Evolutionary conservation across 1,140 invertebrate species (phyloP).

Genomic region (Drosophila athabasca): DNA sequence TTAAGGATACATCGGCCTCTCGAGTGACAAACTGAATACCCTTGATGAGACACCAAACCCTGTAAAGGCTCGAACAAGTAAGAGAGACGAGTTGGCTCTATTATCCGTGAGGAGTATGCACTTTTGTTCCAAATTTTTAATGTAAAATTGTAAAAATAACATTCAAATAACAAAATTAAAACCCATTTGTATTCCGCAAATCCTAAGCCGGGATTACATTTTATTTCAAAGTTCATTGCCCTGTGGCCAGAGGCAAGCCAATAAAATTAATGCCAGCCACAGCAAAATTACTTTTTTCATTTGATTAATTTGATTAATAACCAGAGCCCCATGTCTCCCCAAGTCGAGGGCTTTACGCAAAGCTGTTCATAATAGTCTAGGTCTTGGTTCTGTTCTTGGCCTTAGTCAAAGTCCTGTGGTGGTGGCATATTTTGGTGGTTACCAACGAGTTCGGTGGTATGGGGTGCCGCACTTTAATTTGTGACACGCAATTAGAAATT

Average conservation of each 20-base stretch:
- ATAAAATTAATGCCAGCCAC: constrained; percentile 52
- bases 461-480: constrained; percentile 46
- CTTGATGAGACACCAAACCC: constrained; percentile 14
- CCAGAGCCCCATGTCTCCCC: no score
- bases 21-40: neutral
- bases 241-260: constrained; percentile 34
- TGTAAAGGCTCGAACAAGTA: constrained; percentile 15
- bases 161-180: no score
- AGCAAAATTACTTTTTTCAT: constrained; percentile 51
- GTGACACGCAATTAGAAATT: constrained; percentile 35
- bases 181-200: neutral
- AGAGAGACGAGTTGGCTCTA: neutral
- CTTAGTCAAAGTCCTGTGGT: constrained; percentile 11
- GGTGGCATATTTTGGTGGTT: constrained; percentile 41
- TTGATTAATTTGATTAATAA: constrained; percentile 62
- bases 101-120: neutral
- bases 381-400: constrained; percentile 38
- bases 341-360: constrained; percentile 2
- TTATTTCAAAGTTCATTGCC: constrained; percentile 47
- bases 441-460: constrained; percentile 19
- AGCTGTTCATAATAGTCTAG: constrained; percentile 50
- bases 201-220: constrained; percentile 26
- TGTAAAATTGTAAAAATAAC: no score
- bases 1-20: neutral
- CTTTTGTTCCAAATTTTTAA: no score